Evolutionary conservation across 2,888 invertebrate species (phyloP), one percentile per base, ranked within the genome.

Genomic region (Drosophila mimetica): DNA sequence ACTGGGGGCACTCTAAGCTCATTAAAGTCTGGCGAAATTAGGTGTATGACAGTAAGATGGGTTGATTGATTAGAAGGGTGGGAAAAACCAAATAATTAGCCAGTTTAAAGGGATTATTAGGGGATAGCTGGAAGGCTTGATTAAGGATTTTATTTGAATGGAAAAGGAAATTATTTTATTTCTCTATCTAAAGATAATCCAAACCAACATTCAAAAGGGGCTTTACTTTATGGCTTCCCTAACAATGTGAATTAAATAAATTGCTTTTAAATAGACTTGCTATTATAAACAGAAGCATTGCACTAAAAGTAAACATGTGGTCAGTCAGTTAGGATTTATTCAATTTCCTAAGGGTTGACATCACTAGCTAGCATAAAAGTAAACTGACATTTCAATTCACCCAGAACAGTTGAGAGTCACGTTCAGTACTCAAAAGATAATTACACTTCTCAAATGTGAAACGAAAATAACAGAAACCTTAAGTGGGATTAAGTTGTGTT

Each of bases 21-120:
- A 71, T 76, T 78, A 71, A 54, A 67, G 71, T 66, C 50, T 20
- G 6, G 41, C 36, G 63, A 52, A 41, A 59, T 61, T 61, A 47
- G 61, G 36, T 37, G 16, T 18, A 14, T 3, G 18, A 46, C 30
- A 46, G 18, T 22, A 37, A 47, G 18, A 61, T 18, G 28, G 59
- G 25, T 39, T 32, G 32, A 9, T 55, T 34, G 16, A 44, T 7
- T 16, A 13, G 36, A 14, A 11, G 14, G 51, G 30, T 57, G 52
- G 39, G 28, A 52, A 57, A 51, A 14, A 18, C 20, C 22, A 16
- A n/a, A 13, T 18, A 36, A 48, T 36, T 18, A 18, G 22, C 7
- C 8, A 8, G 13, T 8, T 52, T 30, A 30, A 30, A 36, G 3
- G 37, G 28, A 13, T 11, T 28, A 20, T 14, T 20, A 18, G 3